Conservation (phyloP, 2,797 vertebrate species). For the Alectoris magna region DNA sequence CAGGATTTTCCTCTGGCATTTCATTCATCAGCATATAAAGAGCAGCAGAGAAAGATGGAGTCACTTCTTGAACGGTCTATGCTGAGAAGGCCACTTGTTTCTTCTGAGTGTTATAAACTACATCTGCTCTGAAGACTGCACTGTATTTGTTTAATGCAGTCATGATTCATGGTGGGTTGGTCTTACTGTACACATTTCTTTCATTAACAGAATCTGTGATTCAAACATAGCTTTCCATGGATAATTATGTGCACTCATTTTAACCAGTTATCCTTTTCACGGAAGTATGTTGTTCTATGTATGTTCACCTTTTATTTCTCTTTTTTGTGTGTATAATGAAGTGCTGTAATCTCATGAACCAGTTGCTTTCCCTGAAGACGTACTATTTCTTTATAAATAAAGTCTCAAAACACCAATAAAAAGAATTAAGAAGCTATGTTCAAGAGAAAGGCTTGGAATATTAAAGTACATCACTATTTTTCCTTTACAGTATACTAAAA, state of each 20-base stretch:
- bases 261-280: background rate
- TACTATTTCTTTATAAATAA: background rate
- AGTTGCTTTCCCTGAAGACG: background rate
- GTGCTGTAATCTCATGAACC: background rate
- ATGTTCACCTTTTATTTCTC: background rate
- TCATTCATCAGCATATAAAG: background rate
- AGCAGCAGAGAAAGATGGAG: background rate
- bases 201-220: background rate
- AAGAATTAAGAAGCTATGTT: background rate
- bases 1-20: background rate
- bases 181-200: background rate
- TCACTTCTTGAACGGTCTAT: background rate
- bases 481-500: background rate
- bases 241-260: background rate
- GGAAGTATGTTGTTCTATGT: background rate
- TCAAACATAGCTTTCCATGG: background rate
- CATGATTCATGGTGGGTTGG: background rate
- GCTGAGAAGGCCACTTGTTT: background rate
- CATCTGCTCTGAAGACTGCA: background rate
- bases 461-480: background rate
- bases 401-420: constrained; percentile 2
- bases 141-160: background rate
- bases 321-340: background rate
- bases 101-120: background rate
- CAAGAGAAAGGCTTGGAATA: background rate